A percentile compares a stretch with the other conserved stretches of the same genome.
Conservation (phyloP, 1,140 invertebrate species). For the Zaprionus tsacasi region DNA sequence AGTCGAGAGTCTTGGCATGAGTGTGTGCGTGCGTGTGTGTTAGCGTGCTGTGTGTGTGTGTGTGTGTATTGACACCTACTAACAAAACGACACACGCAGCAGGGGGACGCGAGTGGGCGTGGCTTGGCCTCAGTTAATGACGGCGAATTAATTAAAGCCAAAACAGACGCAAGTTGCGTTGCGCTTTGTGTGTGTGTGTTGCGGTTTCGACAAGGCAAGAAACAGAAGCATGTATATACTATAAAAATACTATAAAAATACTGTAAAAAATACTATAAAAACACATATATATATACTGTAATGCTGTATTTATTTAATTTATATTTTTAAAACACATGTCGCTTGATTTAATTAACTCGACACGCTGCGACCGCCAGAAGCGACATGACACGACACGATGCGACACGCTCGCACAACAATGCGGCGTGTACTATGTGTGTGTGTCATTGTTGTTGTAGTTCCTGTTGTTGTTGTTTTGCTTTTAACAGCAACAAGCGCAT, state of each 20-base stretch:
- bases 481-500: constrained; percentile 19
- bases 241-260: neutral
- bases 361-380: constrained; percentile 43
- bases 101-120: neutral
- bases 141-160: constrained; percentile 78
- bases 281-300: neutral
- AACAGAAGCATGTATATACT: neutral
- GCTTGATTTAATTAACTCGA: constrained; percentile 81
- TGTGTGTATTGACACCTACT: constrained; percentile 53
- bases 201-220: neutral
- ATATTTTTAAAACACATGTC: constrained; percentile 72
- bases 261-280: constrained; percentile 43
- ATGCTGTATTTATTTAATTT: constrained; percentile 70
- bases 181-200: constrained; percentile 27
- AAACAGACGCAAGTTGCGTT: constrained; percentile 55
- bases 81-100: constrained; percentile 28
- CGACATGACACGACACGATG: constrained; percentile 25
- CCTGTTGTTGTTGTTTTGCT: constrained; percentile 32
- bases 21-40: neutral
- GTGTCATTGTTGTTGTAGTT: no score
- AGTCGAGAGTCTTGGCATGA: neutral
- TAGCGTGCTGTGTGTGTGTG: constrained; percentile 6
- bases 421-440: constrained; percentile 16
- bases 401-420: constrained; percentile 9
- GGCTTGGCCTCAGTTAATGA: constrained; percentile 65